These are phyloP conservation scores for Caenorhabditis imperialis DNA, from an alignment of 2,888 invertebrate species.

Conservation along the genomic window DNA sequence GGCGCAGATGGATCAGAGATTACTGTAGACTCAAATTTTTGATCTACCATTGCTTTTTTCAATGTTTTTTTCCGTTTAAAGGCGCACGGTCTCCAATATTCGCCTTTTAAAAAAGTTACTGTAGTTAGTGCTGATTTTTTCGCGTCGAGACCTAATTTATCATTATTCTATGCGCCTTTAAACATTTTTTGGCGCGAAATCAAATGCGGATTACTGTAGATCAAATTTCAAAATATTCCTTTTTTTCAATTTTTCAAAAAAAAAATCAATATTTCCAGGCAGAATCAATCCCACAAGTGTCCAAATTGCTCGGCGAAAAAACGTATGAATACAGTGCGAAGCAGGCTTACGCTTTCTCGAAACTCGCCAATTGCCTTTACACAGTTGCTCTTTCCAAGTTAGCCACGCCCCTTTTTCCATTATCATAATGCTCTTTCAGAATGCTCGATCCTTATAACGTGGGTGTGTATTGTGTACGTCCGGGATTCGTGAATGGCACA, in stretches of 20 bases:
- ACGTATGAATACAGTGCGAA: constrained; percentile 72
- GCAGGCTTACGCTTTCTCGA: constrained; percentile 77
- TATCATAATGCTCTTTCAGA: constrained; percentile 18
- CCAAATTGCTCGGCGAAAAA: constrained; percentile 61
- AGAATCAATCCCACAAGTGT: constrained; percentile 40
- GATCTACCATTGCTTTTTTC: too few relatives aligned
- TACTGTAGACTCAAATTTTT: too few relatives aligned
- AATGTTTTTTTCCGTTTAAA: too few relatives aligned
- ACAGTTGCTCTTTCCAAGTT: constrained; percentile 60
- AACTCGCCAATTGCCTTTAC: constrained; percentile 75
- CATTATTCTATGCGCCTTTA: too few relatives aligned
- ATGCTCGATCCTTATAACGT: constrained; percentile 56
- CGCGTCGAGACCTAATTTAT: too few relatives aligned
- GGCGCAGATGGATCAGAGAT: too few relatives aligned
- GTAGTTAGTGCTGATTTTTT: too few relatives aligned
- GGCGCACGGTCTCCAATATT: too few relatives aligned
- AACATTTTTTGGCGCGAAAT: too few relatives aligned
- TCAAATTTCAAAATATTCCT: too few relatives aligned
- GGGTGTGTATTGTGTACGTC: constrained; percentile 50
- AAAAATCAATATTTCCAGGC: constrained; percentile 32
- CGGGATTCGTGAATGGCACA: constrained; percentile 60
- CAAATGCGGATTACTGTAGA: neutral
- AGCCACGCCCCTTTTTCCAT: neutral
- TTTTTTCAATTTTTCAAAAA: neutral
- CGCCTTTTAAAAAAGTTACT: too few relatives aligned